Base-by-base conservation (phyloP, 2,113 vertebrate genomes). In the Sphaerodactylus townsendi region DNA sequence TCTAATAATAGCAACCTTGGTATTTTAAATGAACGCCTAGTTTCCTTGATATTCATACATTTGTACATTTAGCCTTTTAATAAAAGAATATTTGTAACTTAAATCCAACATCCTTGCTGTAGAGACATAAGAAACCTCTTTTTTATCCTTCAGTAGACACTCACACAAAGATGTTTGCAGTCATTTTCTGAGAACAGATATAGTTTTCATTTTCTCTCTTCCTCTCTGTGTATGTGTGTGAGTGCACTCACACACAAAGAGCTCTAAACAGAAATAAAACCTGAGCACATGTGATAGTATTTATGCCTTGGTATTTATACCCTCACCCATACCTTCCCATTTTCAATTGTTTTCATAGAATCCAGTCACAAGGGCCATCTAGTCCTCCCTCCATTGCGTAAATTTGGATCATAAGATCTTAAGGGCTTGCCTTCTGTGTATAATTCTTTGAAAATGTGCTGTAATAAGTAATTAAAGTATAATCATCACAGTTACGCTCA, bases 31-130 rank as follows among this genome's bases (percentile, higher is more conserved):
- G 84, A 50, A 6, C 71, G 1, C 39, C 66, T 73, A 25, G 66
- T 79, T 10, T 72, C 17, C 53, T n/a, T 39, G 69, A n/a, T n/a
- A n/a, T 80, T 48, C 13, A 65, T 28, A 64, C 84, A 48, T 81
- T 59, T 0, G 0, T 25, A 1, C 2, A 2, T 50, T 28, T 59
- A 13, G 39, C 0, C 44, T 25, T 39, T 1, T 37, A n/a, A 6
- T 70, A 15, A 21, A 21, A 7, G 65, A 78, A 2, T 17, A 64
- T 25, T 25, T 50, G 19, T 79, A 72, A 62, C 10, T 0, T 0
- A 23, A 64, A 84, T 28, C 7, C 72, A 59, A 9, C 0, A n/a
- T 76, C 68, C 87, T 64, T 21, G 83, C 15, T 30, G 17, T 3
- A 35, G 15, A 76, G 33, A n/a, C 28, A 76, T n/a, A 56, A 25